phyloP scores from a whole-genome alignment of 1,140 invertebrate species.

The Ips typographus region DNA sequence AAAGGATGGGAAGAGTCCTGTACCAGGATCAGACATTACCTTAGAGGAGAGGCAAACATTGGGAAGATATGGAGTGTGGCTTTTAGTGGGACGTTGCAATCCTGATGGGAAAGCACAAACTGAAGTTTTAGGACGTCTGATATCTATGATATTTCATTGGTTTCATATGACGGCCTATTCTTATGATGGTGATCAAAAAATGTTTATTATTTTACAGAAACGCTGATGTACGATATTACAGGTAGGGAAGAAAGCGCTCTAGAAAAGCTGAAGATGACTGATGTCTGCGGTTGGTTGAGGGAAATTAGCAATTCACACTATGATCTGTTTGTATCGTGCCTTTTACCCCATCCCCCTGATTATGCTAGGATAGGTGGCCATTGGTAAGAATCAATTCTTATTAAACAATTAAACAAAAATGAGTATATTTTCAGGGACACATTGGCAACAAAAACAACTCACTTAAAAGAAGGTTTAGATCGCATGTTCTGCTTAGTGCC shows the following conservation, averaged over 20 bases:
- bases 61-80: constrained; percentile 95
- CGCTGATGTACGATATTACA: constrained; percentile 43
- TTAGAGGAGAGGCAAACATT: constrained; percentile 84
- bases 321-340: constrained; percentile 81
- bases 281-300: constrained; percentile 90
- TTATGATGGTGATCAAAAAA: constrained; percentile 75
- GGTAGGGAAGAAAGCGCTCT: constrained; percentile 82
- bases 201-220: too few species aligned
- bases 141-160: constrained; percentile 98
- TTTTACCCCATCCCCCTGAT: constrained; percentile 84
- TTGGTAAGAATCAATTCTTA: constrained; percentile 64
- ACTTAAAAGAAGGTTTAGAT: constrained; percentile 91
- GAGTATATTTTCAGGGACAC: constrained; percentile 69
- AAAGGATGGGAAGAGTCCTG: constrained; percentile 45
- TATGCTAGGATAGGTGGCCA: constrained; percentile 91
- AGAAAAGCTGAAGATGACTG: constrained; percentile 90
- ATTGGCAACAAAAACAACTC: constrained; percentile 84
- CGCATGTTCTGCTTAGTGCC: constrained; percentile 94
- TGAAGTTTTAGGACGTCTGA: constrained; percentile 85
- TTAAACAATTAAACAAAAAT: constrained; percentile 4
- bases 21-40: constrained; percentile 58
- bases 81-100: constrained; percentile 91
- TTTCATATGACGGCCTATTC: constrained; percentile 97
- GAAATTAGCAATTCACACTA: constrained; percentile 83
- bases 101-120: constrained; percentile 81